phyloP scores from a whole-genome alignment of 2,888 invertebrate species.

The Lysandra bellargus region DNA sequence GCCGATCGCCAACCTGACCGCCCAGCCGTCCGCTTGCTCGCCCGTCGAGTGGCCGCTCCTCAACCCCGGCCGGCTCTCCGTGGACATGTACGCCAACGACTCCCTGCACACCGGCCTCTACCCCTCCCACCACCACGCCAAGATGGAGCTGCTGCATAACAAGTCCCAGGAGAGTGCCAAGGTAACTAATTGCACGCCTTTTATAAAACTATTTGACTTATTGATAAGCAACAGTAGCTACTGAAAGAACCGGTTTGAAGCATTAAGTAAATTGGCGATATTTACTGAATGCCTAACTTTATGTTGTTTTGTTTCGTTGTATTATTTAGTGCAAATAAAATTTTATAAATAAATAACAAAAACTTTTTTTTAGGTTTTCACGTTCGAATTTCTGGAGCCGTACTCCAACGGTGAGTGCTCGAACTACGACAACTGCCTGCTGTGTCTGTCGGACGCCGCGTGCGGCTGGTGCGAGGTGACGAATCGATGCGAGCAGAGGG shows the following conservation, averaged over 20 bases:
- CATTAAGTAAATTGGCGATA: too few species aligned
- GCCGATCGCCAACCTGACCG: slow-evolving; percentile 82
- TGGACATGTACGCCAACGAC: slow-evolving; percentile 85
- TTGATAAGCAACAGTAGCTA: too few species aligned
- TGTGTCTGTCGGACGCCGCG: slow-evolving; percentile 92
- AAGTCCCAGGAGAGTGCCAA: slow-evolving; percentile 87
- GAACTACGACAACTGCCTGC: slow-evolving; percentile 90
- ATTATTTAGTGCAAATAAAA: too few species aligned
- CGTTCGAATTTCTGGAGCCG: slow-evolving; percentile 94
- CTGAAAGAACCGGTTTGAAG: too few species aligned
- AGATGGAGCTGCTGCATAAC: slow-evolving; percentile 91
- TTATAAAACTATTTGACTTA: not conserved
- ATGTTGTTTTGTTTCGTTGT: too few species aligned
- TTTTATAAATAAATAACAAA: slow-evolving; percentile 9
- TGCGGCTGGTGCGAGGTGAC: slow-evolving; percentile 96
- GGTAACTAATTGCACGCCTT: slow-evolving; percentile 57
- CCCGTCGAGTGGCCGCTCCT: slow-evolving; percentile 84
- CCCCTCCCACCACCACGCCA: slow-evolving; percentile 85
- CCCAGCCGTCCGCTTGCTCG: slow-evolving; percentile 86
- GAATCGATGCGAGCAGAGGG: slow-evolving; percentile 84
- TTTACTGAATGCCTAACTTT: too few species aligned
- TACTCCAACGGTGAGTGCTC: slow-evolving; percentile 89
- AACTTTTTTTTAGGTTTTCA: slow-evolving; percentile 81
- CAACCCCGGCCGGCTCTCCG: slow-evolving; percentile 82
- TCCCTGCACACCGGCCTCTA: slow-evolving; percentile 79